Evolutionary conservation across 2,113 vertebrate species (phyloP).

Genomic region (Esox niger): DNA sequence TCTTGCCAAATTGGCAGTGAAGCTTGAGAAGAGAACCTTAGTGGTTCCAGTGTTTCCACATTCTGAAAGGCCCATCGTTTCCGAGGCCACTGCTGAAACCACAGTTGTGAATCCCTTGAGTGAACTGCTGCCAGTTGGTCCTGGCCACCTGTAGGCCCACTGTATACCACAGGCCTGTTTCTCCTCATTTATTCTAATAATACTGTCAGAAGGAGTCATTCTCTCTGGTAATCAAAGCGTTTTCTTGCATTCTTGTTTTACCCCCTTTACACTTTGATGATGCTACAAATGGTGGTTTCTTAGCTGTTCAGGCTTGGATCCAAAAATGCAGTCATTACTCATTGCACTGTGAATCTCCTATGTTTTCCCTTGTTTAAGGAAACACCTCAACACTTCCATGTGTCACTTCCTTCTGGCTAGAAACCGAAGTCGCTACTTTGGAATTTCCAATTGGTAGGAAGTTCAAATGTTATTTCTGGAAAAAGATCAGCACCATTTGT

Average conservation of each 20-base stretch:
- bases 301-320: constrained; percentile 1
- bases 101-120: too few relatives aligned
- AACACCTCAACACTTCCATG: constrained; percentile 47
- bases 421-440: constrained; percentile 43
- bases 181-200: too few relatives aligned
- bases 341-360: constrained; percentile 26
- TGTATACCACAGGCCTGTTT: too few relatives aligned
- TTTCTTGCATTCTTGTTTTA: too few relatives aligned
- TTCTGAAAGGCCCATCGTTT: constrained; percentile 49
- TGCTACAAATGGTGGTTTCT: not conserved
- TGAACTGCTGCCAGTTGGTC: too few relatives aligned
- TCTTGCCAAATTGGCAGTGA: constrained; percentile 44
- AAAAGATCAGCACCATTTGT: constrained; percentile 20
- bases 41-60: constrained; percentile 56
- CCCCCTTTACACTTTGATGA: too few relatives aligned
- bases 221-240: not conserved
- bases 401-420: constrained; percentile 58
- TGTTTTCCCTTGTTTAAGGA: constrained; percentile 48
- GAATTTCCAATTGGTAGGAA: constrained; percentile 46
- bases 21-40: constrained; percentile 20
- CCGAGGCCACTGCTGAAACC: constrained; percentile 18
- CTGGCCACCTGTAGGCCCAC: too few relatives aligned
- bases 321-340: constrained; percentile 14
- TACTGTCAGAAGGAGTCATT: not conserved
- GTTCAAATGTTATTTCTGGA: constrained; percentile 4